Evolutionary conservation across 2,113 vertebrate genomes (phyloP).

Genomic region (Gorsachius goisagi): DNA sequence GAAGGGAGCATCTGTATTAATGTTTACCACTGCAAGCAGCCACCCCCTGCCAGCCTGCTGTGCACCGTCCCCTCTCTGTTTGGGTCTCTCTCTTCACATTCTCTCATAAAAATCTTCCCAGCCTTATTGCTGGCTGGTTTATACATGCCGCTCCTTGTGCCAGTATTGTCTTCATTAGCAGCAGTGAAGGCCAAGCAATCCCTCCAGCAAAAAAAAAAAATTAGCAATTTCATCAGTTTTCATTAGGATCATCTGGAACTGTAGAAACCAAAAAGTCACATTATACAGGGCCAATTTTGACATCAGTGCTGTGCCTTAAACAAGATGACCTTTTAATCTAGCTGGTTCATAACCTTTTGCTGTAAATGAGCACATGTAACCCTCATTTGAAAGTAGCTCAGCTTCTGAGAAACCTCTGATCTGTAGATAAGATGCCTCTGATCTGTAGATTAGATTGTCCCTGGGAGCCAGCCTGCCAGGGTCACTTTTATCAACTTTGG

Average conservation of each 20-base stretch:
- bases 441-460: not conserved
- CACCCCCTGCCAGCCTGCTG: not conserved
- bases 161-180: not conserved
- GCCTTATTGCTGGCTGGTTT: not conserved
- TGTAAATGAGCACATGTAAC: not conserved
- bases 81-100: not conserved
- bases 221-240: not conserved
- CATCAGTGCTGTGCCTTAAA: not conserved
- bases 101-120: not conserved
- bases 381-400: not conserved
- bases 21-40: fast-evolving
- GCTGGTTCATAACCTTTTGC: not conserved
- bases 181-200: not conserved
- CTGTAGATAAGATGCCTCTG: not conserved
- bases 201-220: not conserved
- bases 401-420: not conserved
- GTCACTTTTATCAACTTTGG: not conserved
- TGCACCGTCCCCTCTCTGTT: fast-evolving
- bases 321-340: not conserved
- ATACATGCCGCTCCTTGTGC: not conserved
- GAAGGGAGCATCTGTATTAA: not conserved
- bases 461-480: fast-evolving
- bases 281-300: not conserved
- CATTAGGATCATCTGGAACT: not conserved
- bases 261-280: not conserved